Evolutionary conservation across 2,888 invertebrate species (phyloP).

Genomic region (Rhimphoctona megacephalus): DNA sequence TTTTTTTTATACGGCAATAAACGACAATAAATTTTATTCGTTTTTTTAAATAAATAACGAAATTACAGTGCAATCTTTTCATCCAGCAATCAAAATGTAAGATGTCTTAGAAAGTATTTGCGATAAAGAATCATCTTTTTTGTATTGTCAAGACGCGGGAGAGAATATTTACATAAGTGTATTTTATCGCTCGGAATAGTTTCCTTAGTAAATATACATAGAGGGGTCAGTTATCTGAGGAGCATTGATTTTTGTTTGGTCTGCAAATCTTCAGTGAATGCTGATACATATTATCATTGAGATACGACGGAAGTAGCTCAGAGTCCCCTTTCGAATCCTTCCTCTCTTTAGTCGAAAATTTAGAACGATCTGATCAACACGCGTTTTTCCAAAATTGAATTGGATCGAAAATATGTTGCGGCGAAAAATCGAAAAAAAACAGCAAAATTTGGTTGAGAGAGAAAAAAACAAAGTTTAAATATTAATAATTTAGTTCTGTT

Average conservation of each 20-base stretch:
- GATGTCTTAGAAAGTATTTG: neutral
- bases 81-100: neutral
- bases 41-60: too few species aligned
- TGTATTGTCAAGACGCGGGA: neutral
- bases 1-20: neutral
- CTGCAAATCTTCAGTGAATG: neutral
- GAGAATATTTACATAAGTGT: neutral
- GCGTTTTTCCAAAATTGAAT: neutral
- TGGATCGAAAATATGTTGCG: neutral
- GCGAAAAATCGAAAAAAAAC: neutral
- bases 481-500: neutral
- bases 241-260: slow-evolving; percentile 5
- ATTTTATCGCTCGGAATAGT: neutral
- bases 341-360: neutral
- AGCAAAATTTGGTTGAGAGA: neutral
- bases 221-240: neutral
- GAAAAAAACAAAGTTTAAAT: neutral
- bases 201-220: neutral
- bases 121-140: neutral
- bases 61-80: slow-evolving; percentile 1
- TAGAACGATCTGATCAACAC: neutral
- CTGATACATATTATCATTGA: slow-evolving; percentile 4
- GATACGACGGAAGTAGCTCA: neutral
- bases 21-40: neutral
- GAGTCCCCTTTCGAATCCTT: neutral